phyloP scores from a whole-genome alignment of 2,888 invertebrate genomes.

The Microchrysa polita region DNA sequence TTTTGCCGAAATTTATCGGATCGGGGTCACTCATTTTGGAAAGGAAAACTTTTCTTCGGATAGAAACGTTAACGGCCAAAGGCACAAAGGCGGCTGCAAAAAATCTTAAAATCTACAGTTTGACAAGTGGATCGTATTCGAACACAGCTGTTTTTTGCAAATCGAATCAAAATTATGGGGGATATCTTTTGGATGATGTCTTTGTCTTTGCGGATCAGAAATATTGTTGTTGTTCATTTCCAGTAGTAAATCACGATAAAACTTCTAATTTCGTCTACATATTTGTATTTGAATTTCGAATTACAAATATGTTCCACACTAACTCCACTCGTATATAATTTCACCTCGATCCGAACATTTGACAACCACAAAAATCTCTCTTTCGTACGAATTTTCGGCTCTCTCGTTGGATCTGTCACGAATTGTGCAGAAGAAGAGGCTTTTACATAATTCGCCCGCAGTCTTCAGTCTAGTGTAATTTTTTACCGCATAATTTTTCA shows the following conservation, averaged over 20 bases:
- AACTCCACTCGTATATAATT: background rate
- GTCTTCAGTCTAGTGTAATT: conserved; percentile 32
- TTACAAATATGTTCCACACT: background rate
- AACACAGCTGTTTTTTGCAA: too few relatives aligned
- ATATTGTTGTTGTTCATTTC: too few relatives aligned
- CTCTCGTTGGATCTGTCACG: conserved; percentile 18
- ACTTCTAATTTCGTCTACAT: too few relatives aligned
- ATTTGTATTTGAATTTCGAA: too few relatives aligned
- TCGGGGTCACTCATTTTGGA: background rate
- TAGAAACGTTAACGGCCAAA: background rate
- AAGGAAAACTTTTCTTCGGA: background rate
- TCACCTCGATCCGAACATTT: conserved; percentile 17
- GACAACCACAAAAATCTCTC: conserved; percentile 30
- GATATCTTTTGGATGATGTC: too few relatives aligned
- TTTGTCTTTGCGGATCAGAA: too few relatives aligned
- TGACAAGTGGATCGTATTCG: too few relatives aligned
- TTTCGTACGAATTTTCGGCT: background rate
- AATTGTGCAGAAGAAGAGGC: conserved; percentile 28
- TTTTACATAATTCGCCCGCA: conserved; percentile 41
- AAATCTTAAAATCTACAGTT: too few relatives aligned
- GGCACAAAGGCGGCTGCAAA: too few relatives aligned
- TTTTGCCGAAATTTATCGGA: background rate
- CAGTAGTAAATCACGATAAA: too few relatives aligned
- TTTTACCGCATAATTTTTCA: conserved; percentile 23
- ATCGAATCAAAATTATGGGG: too few relatives aligned